Evolutionary conservation across 2,113 vertebrate genomes (phyloP).

Genomic region (Clupea harengus): DNA sequence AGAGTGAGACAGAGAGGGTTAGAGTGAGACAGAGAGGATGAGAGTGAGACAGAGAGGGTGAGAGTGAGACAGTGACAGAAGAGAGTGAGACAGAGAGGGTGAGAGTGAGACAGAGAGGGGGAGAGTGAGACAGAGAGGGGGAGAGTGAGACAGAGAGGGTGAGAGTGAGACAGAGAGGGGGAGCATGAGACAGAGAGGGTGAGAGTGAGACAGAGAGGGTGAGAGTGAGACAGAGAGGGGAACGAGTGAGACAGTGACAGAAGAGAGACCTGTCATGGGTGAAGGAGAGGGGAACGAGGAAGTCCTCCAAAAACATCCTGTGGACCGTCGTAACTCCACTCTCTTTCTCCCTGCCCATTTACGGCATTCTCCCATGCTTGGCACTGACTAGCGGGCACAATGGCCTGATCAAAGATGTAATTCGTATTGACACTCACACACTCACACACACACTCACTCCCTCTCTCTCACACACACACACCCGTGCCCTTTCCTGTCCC

Average conservation of each 20-base stretch:
- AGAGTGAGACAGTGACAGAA: too few relatives aligned
- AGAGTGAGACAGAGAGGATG: background rate
- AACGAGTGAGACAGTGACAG: too few relatives aligned
- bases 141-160: background rate
- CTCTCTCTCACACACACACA: constrained; percentile 3
- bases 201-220: background rate
- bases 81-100: background rate
- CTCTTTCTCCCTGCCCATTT: background rate
- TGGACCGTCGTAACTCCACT: background rate
- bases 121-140: background rate
- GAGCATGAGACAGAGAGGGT: background rate
- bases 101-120: background rate
- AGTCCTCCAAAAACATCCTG: background rate
- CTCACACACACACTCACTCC: constrained; percentile 17
- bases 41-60: background rate
- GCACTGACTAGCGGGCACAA: background rate
- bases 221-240: background rate
- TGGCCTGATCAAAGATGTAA: background rate
- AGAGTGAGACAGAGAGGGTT: background rate
- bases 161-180: too few relatives aligned
- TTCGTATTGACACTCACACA: background rate
- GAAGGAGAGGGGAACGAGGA: too few relatives aligned
- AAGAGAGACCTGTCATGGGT: constrained; percentile 17
- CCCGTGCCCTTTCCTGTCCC: background rate
- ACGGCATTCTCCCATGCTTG: background rate